phyloP scores from a whole-genome alignment of 1,140 invertebrate species.

The Microplitis demolitor region DNA sequence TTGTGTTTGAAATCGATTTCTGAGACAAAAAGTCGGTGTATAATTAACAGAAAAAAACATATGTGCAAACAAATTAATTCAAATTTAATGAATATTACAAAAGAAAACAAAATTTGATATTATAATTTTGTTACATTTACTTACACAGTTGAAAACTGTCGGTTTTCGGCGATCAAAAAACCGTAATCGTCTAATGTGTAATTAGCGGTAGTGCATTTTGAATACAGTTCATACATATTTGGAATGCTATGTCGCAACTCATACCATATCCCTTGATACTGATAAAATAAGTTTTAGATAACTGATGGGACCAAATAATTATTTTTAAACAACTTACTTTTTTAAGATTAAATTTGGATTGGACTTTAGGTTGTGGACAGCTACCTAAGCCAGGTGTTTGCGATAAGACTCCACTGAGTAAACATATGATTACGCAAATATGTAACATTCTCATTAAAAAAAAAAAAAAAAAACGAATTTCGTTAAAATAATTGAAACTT shows the following conservation, averaged over 20 bases:
- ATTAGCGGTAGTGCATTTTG: slow-evolving; percentile 70
- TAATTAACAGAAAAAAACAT: slow-evolving; percentile 50
- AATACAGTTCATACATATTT: slow-evolving; percentile 67
- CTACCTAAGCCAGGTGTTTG: no score
- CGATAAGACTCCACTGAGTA: no score
- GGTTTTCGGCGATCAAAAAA: slow-evolving; percentile 66
- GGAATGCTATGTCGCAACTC: slow-evolving; percentile 73
- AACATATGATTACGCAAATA: no score
- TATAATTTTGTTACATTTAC: no score
- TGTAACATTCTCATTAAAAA: no score
- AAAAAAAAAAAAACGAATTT: no score
- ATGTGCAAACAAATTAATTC: no score
- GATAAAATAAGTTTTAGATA: slow-evolving; percentile 33
- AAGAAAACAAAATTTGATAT: no score
- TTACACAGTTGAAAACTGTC: slow-evolving; percentile 57
- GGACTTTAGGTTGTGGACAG: neutral
- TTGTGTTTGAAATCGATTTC: slow-evolving; percentile 58
- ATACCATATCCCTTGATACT: slow-evolving; percentile 76
- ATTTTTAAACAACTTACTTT: no score
- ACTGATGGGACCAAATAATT: no score
- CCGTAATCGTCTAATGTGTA: slow-evolving; percentile 64
- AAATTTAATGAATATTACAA: no score
- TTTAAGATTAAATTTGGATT: neutral
- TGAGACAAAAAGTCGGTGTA: slow-evolving; percentile 31
- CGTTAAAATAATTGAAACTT: no score